phyloP scores from a whole-genome alignment of 2,888 invertebrate species.

The Orthosia incerta region DNA sequence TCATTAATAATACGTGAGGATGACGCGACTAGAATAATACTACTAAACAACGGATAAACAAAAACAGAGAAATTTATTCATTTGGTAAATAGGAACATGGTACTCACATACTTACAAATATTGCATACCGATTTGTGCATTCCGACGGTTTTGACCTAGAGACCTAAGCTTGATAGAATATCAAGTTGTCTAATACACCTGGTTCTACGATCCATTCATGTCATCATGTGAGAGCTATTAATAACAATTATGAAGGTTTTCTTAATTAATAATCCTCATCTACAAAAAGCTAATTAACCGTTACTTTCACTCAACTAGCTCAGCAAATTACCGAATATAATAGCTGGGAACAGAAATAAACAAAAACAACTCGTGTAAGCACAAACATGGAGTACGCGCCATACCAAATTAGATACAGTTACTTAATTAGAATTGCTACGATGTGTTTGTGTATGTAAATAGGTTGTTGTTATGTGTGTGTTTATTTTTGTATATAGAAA shows the following conservation, averaged over 20 bases:
- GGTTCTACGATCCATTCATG: not conserved
- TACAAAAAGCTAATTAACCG: slow-evolving; percentile 20
- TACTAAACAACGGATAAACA: too few relatives aligned
- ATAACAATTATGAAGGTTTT: not conserved
- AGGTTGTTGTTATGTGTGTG: not conserved
- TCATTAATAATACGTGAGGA: too few relatives aligned
- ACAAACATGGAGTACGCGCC: slow-evolving; percentile 21
- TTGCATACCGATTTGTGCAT: too few relatives aligned
- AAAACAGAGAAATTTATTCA: too few relatives aligned
- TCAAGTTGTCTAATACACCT: too few relatives aligned
- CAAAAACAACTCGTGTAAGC: slow-evolving; percentile 33
- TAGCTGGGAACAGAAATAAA: slow-evolving; percentile 27
- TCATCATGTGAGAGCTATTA: not conserved
- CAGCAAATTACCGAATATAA: slow-evolving; percentile 34
- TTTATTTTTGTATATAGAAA: not conserved
- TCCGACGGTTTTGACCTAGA: too few relatives aligned
- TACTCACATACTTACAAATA: too few relatives aligned
- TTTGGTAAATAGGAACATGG: too few relatives aligned
- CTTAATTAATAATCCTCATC: not conserved
- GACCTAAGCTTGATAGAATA: too few relatives aligned
- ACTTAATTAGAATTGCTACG: slow-evolving; percentile 45
- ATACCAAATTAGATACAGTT: slow-evolving; percentile 35
- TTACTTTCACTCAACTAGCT: slow-evolving; percentile 9
- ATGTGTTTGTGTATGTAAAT: slow-evolving; percentile 15
- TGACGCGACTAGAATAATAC: too few relatives aligned